phyloP scores from a whole-genome alignment of 2,888 invertebrate genomes.

The Epistrophella euchroma region DNA sequence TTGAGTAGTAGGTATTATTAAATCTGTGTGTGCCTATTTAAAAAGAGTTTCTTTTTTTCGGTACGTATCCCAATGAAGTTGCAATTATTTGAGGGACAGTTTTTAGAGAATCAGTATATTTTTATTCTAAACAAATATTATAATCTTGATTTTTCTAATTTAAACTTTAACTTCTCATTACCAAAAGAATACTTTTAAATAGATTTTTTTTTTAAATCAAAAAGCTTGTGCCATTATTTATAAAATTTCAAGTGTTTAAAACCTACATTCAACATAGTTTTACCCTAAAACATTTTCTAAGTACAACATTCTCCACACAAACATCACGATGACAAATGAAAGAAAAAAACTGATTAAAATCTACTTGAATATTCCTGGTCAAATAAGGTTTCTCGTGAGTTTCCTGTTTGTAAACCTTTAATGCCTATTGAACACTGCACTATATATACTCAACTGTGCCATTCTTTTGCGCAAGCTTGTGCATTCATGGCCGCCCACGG shows the following conservation, averaged over 20 bases:
- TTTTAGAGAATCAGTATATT: too few relatives aligned
- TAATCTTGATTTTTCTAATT: too few relatives aligned
- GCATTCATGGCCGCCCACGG: constrained; percentile 60
- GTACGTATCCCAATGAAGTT: too few relatives aligned
- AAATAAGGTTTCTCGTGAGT: constrained; percentile 48
- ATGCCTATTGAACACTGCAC: constrained; percentile 5
- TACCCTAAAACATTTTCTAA: constrained; percentile 36
- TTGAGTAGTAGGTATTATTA: too few relatives aligned
- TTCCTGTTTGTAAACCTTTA: constrained; percentile 35
- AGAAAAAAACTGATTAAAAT: constrained; percentile 55
- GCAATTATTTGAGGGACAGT: too few relatives aligned
- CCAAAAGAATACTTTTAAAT: too few relatives aligned
- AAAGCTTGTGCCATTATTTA: too few relatives aligned
- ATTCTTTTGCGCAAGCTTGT: constrained; percentile 19
- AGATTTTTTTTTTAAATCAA: background rate
- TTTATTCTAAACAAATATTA: too few relatives aligned
- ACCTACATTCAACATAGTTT: background rate
- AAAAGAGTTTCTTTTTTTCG: too few relatives aligned
- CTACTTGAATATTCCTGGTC: constrained; percentile 29
- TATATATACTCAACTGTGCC: background rate
- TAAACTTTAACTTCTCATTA: too few relatives aligned
- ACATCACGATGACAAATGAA: constrained; percentile 56
- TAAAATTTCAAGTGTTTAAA: background rate
- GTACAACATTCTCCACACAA: constrained; percentile 44
- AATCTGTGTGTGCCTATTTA: too few relatives aligned